phyloP scores from a whole-genome alignment of 2,888 invertebrate genomes.

The Venusia cambrica region DNA sequence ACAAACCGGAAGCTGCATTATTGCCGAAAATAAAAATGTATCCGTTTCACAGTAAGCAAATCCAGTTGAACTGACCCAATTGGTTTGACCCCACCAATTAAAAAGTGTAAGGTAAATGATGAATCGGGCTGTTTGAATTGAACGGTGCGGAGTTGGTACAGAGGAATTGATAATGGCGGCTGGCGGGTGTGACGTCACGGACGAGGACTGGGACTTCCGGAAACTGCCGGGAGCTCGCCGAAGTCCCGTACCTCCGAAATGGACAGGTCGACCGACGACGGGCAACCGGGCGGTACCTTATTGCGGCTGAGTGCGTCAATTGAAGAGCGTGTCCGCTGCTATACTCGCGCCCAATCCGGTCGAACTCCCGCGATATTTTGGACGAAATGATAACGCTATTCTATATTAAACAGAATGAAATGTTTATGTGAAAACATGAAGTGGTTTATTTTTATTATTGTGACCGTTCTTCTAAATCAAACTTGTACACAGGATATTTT shows the following conservation, averaged over 20 bases:
- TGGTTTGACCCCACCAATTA: constrained; percentile 77
- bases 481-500: constrained; percentile 48
- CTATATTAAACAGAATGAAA: constrained; percentile 16
- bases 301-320: constrained; percentile 70
- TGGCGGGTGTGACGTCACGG: constrained; percentile 47
- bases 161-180: constrained; percentile 1
- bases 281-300: constrained; percentile 44
- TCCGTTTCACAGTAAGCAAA: constrained; percentile 54
- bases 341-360: constrained; percentile 53
- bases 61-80: constrained; percentile 67
- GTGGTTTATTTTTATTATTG: constrained; percentile 35
- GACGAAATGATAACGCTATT: constrained; percentile 43
- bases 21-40: constrained; percentile 40
- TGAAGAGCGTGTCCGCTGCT: constrained; percentile 76
- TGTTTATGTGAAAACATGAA: constrained; percentile 44
- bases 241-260: constrained; percentile 59
- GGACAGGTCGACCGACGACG: constrained; percentile 39
- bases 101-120: constrained; percentile 74
- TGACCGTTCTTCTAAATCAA: constrained; percentile 42
- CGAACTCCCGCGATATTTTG: constrained; percentile 52
- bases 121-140: constrained; percentile 42
- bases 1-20: constrained; percentile 40
- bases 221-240: constrained; percentile 55
- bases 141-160: constrained; percentile 11
- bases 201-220: constrained; percentile 60